A percentile compares a stretch with the other conserved stretches of the same genome.
phyloP scores from a whole-genome alignment of 1,140 invertebrate species.

The Pteromalus puparum region DNA sequence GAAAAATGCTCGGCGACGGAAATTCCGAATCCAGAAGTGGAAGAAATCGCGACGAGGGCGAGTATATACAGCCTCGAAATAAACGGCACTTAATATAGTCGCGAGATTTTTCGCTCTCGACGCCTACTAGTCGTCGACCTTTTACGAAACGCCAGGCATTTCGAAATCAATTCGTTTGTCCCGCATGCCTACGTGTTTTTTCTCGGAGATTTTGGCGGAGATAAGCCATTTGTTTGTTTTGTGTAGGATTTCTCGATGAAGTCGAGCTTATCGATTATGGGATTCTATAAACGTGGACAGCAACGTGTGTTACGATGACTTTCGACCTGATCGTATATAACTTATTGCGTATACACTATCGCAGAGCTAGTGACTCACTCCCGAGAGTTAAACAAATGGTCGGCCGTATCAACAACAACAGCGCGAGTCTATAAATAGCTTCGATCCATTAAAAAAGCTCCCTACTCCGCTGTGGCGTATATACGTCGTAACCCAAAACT shows the following conservation, averaged over 20 bases:
- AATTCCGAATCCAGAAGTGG: slow-evolving; percentile 27
- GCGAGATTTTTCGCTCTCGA: neutral
- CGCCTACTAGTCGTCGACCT: slow-evolving; percentile 21
- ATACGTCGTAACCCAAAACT: neutral
- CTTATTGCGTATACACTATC: neutral
- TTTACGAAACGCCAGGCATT: slow-evolving; percentile 1
- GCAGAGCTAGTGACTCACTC: neutral
- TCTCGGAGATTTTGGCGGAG: neutral
- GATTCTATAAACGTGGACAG: too few species aligned
- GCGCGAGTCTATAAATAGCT: neutral
- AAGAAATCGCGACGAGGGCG: neutral
- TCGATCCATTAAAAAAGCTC: neutral
- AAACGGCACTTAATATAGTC: slow-evolving; percentile 29
- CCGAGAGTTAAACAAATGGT: neutral
- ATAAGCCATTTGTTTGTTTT: too few species aligned
- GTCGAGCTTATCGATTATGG: too few species aligned
- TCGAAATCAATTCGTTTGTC: neutral
- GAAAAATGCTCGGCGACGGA: slow-evolving; percentile 30
- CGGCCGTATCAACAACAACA: neutral
- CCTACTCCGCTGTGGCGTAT: too few species aligned
- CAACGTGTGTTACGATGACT: neutral
- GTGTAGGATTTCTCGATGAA: too few species aligned
- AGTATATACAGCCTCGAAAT: slow-evolving; percentile 33
- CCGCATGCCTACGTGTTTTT: neutral
- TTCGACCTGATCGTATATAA: neutral